Evolutionary conservation across 30 jellyfish, hydroid and myxozoan genomes (phyloP).

Genomic region (Nemopilema nomurai): DNA sequence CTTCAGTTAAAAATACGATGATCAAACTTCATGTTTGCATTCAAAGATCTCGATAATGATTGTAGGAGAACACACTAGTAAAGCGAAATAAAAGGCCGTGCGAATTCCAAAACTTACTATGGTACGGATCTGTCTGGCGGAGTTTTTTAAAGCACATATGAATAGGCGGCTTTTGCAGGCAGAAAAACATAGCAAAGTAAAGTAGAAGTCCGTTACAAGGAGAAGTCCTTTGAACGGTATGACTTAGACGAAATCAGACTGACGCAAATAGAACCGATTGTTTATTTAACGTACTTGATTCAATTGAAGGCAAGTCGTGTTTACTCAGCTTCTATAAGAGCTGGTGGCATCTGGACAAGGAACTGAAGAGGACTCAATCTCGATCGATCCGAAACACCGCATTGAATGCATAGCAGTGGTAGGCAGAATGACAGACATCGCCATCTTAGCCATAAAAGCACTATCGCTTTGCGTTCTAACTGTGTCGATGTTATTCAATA

Average conservation of each 20-base stretch:
- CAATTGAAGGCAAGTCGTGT: neutral
- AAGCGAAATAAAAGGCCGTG: no score
- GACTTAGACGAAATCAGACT: neutral
- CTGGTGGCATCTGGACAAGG: neutral
- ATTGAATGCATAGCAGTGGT: neutral
- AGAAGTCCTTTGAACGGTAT: neutral
- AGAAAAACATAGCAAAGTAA: neutral
- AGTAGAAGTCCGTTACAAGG: neutral
- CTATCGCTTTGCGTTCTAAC: conserved; percentile 8
- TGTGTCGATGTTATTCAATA: conserved; percentile 30
- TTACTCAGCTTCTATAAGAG: neutral
- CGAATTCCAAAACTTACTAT: no score
- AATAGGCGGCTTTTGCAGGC: neutral
- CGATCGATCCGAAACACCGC: neutral
- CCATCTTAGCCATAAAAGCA: neutral
- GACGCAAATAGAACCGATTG: neutral
- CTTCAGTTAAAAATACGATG: no score
- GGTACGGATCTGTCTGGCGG: no score
- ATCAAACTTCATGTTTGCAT: no score
- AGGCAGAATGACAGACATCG: conserved; percentile 14
- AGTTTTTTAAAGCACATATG: no score
- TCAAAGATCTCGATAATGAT: no score
- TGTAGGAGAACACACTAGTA: no score
- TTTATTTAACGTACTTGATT: neutral
- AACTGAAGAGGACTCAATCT: neutral